Evolutionary conservation across 2,888 invertebrate species (phyloP).

Genomic region (Pammene fasciana): DNA sequence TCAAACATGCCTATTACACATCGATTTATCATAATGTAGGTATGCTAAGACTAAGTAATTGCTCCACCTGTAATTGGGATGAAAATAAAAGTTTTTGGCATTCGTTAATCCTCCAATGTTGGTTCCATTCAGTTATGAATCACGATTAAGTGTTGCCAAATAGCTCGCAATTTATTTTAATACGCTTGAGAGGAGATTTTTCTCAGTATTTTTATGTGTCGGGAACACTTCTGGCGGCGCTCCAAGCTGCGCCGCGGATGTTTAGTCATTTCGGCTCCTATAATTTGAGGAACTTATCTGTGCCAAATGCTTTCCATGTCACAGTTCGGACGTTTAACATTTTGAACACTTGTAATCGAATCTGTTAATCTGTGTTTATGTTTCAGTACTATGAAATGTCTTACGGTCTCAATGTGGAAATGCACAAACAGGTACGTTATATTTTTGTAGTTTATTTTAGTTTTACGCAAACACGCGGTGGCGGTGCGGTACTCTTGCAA

Average conservation of each 20-base stretch:
- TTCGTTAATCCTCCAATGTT: conserved; percentile 73
- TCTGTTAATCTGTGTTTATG: conserved; percentile 72
- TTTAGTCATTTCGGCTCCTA: conserved; percentile 79
- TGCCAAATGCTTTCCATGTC: conserved; percentile 76
- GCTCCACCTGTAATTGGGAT: conserved; percentile 29
- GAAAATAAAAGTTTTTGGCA: conserved; percentile 62
- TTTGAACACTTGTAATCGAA: conserved; percentile 62
- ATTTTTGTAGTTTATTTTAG: conserved; percentile 38
- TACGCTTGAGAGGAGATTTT: conserved; percentile 79
- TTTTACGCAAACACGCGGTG: neutral
- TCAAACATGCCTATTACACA: neutral
- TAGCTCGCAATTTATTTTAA: conserved; percentile 83
- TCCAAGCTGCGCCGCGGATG: conserved; percentile 80
- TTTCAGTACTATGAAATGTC: conserved; percentile 99
- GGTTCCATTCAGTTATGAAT: conserved; percentile 78
- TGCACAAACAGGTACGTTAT: conserved; percentile 96
- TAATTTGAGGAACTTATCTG: conserved; percentile 79
- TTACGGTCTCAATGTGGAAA: conserved; percentile 98
- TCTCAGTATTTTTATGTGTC: conserved; percentile 81
- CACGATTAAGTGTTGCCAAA: conserved; percentile 84
- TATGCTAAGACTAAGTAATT: conserved; percentile 21
- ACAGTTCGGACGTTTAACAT: conserved; percentile 58
- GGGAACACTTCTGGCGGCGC: conserved; percentile 79
- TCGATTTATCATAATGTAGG: conserved; percentile 8
- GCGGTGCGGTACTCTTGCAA: neutral